These are phyloP conservation scores for Gadus chalcogrammus DNA, from an alignment of 2,113 vertebrate genomes.

Conservation along the genomic window DNA sequence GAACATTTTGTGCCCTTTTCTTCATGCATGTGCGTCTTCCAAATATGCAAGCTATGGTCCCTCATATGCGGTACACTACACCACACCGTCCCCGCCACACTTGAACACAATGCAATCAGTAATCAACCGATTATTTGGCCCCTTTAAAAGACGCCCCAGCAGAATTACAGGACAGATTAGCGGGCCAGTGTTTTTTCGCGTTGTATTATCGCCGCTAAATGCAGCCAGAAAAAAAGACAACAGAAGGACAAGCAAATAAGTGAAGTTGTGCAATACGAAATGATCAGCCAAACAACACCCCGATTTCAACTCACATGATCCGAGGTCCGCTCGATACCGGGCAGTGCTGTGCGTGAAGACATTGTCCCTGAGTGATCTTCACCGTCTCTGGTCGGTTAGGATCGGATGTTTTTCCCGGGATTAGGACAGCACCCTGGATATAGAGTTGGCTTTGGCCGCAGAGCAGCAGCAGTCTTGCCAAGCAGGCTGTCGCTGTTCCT, in stretches of 20 bases:
- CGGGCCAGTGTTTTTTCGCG: slow-evolving; percentile 8
- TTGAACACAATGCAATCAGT: too few relatives aligned
- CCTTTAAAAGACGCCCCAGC: slow-evolving; percentile 17
- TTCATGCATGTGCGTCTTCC: too few relatives aligned
- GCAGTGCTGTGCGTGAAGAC: slow-evolving; percentile 74
- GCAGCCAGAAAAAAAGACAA: too few relatives aligned
- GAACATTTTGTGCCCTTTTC: neutral
- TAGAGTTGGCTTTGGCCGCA: neutral
- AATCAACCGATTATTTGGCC: too few relatives aligned
- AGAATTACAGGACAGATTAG: slow-evolving; percentile 32
- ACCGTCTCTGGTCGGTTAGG: too few relatives aligned
- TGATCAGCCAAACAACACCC: neutral
- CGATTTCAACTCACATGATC: slow-evolving; percentile 69
- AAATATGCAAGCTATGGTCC: too few relatives aligned
- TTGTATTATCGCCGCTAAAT: slow-evolving; percentile 30
- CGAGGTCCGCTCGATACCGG: slow-evolving; percentile 70
- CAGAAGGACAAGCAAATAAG: neutral
- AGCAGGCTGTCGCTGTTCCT: neutral
- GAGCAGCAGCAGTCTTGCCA: neutral
- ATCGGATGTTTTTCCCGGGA: neutral
- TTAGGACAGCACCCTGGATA: neutral
- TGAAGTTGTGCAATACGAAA: neutral
- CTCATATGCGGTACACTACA: too few relatives aligned
- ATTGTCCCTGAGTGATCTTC: slow-evolving; percentile 63
- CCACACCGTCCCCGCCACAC: too few relatives aligned